phyloP scores from a whole-genome alignment of 2,797 vertebrate genomes.

The Lagocephalus sceleratus region DNA sequence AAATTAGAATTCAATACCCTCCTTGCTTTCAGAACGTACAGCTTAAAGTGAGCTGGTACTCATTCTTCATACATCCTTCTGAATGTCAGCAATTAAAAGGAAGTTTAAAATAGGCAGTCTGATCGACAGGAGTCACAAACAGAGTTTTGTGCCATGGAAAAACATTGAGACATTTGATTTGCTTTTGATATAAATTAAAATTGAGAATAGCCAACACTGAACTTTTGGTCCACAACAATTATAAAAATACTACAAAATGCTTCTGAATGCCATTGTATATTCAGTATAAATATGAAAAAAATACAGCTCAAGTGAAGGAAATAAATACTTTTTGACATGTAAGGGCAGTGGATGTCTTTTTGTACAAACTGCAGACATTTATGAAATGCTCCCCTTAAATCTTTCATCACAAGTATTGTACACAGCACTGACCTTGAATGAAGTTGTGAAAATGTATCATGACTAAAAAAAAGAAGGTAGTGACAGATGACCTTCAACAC shows the following conservation, averaged over 20 bases:
- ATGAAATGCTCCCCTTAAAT: slow-evolving; percentile 51
- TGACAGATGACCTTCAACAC: slow-evolving; percentile 52
- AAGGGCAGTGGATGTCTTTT: slow-evolving; percentile 50
- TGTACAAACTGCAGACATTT: slow-evolving; percentile 69
- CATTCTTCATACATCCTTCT: slow-evolving; percentile 33
- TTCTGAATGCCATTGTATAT: slow-evolving; percentile 69
- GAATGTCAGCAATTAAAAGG: slow-evolving; percentile 44
- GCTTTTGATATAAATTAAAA: slow-evolving; percentile 49
- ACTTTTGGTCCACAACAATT: slow-evolving; percentile 75
- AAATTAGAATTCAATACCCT: slow-evolving; percentile 30
- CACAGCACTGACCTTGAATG: slow-evolving; percentile 41
- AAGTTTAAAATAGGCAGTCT: slow-evolving; percentile 59
- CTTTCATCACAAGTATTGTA: slow-evolving; percentile 48
- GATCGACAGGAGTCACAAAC: slow-evolving; percentile 50
- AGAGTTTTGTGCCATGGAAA: slow-evolving; percentile 46
- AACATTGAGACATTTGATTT: slow-evolving; percentile 13
- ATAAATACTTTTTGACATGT: slow-evolving; percentile 64
- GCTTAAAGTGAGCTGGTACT: slow-evolving; percentile 35
- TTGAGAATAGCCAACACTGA: slow-evolving; percentile 67
- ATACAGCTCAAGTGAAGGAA: slow-evolving; percentile 78
- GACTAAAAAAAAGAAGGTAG: slow-evolving; percentile 45
- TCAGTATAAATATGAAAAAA: slow-evolving; percentile 77
- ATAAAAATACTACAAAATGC: slow-evolving; percentile 83
- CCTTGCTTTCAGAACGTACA: slow-evolving; percentile 25
- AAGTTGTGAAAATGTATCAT: slow-evolving; percentile 37